Conservation (phyloP, 1,140 invertebrate species). For the Scaptodrosophila lebanonensis region DNA sequence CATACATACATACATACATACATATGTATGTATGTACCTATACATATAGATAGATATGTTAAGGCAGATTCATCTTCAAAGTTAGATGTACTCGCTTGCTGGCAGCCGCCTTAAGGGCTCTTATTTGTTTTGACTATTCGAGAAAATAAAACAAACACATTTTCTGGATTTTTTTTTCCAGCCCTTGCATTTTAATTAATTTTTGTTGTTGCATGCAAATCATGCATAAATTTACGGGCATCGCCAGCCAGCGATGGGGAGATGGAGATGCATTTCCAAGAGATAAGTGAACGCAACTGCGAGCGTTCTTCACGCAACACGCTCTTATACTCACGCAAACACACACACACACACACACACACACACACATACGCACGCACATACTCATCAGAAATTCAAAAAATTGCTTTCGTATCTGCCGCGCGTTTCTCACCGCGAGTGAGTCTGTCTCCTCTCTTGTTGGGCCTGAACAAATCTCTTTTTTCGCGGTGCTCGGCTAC, state of each 20-base stretch:
- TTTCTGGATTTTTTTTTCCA: slow-evolving; percentile 5
- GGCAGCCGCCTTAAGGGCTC: neutral
- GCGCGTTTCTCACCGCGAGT: slow-evolving; percentile 37
- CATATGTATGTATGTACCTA: slow-evolving; percentile 3
- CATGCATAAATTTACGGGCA: slow-evolving; percentile 49
- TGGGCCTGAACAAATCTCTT: no score
- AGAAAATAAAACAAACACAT: slow-evolving; percentile 17
- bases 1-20: slow-evolving; percentile 23
- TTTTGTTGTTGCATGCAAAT: slow-evolving; percentile 53
- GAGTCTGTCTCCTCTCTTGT: no score
- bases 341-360: no score
- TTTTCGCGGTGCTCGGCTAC: slow-evolving; percentile 15
- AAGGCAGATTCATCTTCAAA: no score
- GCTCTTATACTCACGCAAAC: no score
- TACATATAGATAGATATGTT: neutral
- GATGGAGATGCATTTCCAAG: no score
- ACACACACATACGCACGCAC: no score
- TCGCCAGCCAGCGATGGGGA: slow-evolving; percentile 35
- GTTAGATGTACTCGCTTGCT: no score
- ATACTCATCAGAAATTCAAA: no score
- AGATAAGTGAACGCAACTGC: neutral
- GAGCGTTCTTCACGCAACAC: slow-evolving; percentile 24
- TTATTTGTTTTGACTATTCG: slow-evolving; percentile 1
- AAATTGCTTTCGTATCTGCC: slow-evolving; percentile 45
- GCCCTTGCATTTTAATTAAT: slow-evolving; percentile 49